A percentile compares a stretch with the other conserved stretches of the same genome.
phyloP scores from a whole-genome alignment of 1,140 invertebrate genomes.

The Agraylea sexmaculata region DNA sequence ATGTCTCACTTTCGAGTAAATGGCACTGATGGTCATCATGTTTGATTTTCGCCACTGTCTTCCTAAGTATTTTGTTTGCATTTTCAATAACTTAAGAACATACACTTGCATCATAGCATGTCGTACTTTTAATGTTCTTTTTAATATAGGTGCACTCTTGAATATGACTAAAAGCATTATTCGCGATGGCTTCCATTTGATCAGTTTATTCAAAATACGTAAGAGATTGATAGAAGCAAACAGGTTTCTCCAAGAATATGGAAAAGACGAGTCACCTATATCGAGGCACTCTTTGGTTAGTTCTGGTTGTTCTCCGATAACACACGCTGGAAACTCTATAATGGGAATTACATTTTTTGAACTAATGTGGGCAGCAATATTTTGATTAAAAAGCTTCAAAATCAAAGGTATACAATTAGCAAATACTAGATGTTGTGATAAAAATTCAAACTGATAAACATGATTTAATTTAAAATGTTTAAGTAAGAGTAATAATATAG shows the following conservation, averaged over 20 bases:
- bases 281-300: slow-evolving; percentile 87
- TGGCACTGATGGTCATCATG: slow-evolving; percentile 99
- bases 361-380: slow-evolving; percentile 90
- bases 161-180: slow-evolving; percentile 99
- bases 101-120: slow-evolving; percentile 98
- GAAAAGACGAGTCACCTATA: slow-evolving; percentile 68
- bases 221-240: slow-evolving; percentile 97
- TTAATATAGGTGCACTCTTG: slow-evolving; percentile 97
- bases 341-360: slow-evolving; percentile 92
- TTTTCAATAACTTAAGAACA: slow-evolving; percentile 94
- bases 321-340: slow-evolving; percentile 91
- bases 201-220: slow-evolving; percentile 94
- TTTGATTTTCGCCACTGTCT: slow-evolving; percentile 98
- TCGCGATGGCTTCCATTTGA: slow-evolving; percentile 98
- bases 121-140: slow-evolving; percentile 87
- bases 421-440: slow-evolving; percentile 97
- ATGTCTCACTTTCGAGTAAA: slow-evolving; percentile 93
- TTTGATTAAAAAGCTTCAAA: slow-evolving; percentile 98
- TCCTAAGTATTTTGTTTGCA: slow-evolving; percentile 99
- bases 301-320: slow-evolving; percentile 92
- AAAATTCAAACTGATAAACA: slow-evolving; percentile 98
- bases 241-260: slow-evolving; percentile 94
- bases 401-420: slow-evolving; percentile 98
- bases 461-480: slow-evolving; percentile 99
- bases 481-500: slow-evolving; percentile 80